Evolutionary conservation across 2,113 vertebrate species (phyloP), one percentile per base, ranked within the genome.

Genomic region (Calidris pygmaea): DNA sequence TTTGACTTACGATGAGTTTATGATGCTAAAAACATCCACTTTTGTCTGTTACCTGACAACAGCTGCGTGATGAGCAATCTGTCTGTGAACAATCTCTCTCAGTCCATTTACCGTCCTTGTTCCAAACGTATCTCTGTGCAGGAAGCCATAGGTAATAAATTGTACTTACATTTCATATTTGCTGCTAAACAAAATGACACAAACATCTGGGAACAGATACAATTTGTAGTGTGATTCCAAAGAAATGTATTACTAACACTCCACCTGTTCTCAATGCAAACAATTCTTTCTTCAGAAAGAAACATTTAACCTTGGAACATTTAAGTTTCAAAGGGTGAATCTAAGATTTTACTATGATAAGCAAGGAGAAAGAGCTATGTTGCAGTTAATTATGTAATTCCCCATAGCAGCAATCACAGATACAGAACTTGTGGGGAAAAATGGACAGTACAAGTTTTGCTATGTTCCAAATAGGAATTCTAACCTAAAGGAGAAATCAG

Each of bases 31-130:
- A 89, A 41, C 15, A 32, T 76, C 32, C 24, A 52, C 43, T 47
- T 93, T 72, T 34, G 22, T 73, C 67, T 92, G 29, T 93, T 95
- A 94, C 76, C 65, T 90, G 56, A 83, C 35, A 95, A 73, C 35
- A 95, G 35, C 58, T 85, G 71, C 62, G 87, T 47, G 26, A 92
- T 84, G 55, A 86, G 24, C 48, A 92, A 89, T 48, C 83, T 92
- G 48, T 73, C 71, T 85, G 41, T 67, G 60, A 96, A 93, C 32
- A 94, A 47, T 72, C 48, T 95, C 60, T 78, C 87, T 83, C 76
- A 77, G 68, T 85, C 77, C 63, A 83, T 80, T 96, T 94, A 55
- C 59, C 14, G 4, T 66, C 65, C 39, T 63, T 55, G 22, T 94
- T 95, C 55, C 65, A 90, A 79, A 87, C 26, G 50, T 50, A 67